A percentile compares a stretch with the other conserved stretches of the same genome.
These are phyloP conservation scores for Pollenia griseotomentosa DNA, from an alignment of 2,888 invertebrate species.

Conservation along the genomic window DNA sequence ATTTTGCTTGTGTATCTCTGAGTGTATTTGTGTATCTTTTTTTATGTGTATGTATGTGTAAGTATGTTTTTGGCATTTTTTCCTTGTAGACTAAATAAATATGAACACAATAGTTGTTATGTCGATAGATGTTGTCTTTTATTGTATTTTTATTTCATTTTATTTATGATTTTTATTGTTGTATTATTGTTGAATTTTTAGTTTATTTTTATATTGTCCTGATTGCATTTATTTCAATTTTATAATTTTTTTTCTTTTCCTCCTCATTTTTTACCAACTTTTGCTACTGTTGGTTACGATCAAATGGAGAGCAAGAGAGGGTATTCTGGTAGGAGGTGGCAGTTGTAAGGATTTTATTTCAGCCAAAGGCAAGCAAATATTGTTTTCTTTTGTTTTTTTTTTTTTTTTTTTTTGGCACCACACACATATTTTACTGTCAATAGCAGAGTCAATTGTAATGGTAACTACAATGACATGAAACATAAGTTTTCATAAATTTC, in stretches of 20 bases:
- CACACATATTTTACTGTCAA: conserved; percentile 62
- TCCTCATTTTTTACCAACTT: not conserved
- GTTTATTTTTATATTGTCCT: conserved; percentile 59
- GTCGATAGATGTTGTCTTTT: conserved; percentile 51
- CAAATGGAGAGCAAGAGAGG: not conserved
- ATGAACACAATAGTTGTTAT: conserved; percentile 54
- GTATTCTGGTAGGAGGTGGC: conserved; percentile 16
- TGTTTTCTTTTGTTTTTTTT: too few species aligned
- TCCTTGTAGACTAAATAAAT: conserved; percentile 19
- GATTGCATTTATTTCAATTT: conserved; percentile 69
- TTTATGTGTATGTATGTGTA: not conserved
- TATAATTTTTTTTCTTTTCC: conserved; percentile 17
- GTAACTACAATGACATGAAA: conserved; percentile 58
- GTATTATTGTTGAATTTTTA: conserved; percentile 50
- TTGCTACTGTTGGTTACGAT: not conserved
- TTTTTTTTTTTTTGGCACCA: conserved; percentile 26
- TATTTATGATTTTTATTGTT: conserved; percentile 51
- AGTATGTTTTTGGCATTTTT: conserved; percentile 9
- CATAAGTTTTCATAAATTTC: conserved; percentile 56
- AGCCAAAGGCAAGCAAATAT: conserved; percentile 13
- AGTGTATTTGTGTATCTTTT: not conserved
- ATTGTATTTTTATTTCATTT: conserved; percentile 34
- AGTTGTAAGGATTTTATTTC: not conserved
- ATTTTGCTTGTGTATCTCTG: not conserved
- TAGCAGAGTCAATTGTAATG: conserved; percentile 61